Evolutionary conservation across 2,113 vertebrate species (phyloP), one percentile per base, ranked within the genome.

Genomic region (Calyptomena viridis): DNA sequence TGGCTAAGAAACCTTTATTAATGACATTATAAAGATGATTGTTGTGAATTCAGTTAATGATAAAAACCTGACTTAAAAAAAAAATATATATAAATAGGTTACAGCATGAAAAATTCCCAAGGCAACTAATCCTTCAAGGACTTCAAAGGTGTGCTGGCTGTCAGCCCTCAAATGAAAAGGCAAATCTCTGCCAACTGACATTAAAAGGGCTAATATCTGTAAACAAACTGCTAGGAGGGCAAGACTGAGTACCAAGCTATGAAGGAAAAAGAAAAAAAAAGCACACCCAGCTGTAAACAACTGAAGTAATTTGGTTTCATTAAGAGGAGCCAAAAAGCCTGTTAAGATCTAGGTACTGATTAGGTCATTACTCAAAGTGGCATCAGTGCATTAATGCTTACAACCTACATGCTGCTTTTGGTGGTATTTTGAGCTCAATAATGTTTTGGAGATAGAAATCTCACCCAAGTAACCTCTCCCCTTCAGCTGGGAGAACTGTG

Each of bases 141-240:
- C 88, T 95, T 96, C 88, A 94, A 95, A 97, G 87, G 76, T 92
- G 75, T 85, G 75, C 60, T 94, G 84, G 87, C 82, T 93, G 82
- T 55, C 94, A 81, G 90, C 64, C 72, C 73, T 49, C 7, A 2
- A 93, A 52, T 23, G 69, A 78, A 81, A 82, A 72, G 87, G 46
- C 56, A 75, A 68, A 53, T 37, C 66, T 78, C 79, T 90, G 75
- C 93, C 93, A 95, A 17, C 33, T 60, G 93, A 75, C 94, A 96
- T 47, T 30, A 87, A 27, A 10, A 58, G 72, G 44, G 52, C 67
- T 56, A 78, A 87, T 88, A 84, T 60, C 80, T 53, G 85, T 78
- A 93, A 94, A 95, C 87, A 91, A 72, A 55, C 42, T 90, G 52
- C 76, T 72, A 42, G 73, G 74, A 78, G 72, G 64, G 64, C 58